Evolutionary conservation across 1,140 invertebrate species (phyloP).

Genomic region (Brachystomella parvula): DNA sequence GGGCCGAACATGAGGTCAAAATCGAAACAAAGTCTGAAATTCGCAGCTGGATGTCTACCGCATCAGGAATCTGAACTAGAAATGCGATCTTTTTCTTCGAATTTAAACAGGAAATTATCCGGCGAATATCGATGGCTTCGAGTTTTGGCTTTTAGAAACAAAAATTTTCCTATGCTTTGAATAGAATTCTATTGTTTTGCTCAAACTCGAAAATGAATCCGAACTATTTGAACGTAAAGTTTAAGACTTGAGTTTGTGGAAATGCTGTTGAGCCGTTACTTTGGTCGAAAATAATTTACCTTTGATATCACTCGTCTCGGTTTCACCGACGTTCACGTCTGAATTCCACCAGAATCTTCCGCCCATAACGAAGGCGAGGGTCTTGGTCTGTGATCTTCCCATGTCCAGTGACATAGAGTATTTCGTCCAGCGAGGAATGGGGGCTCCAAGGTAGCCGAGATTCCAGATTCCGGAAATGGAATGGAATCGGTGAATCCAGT

Average conservation of each 20-base stretch:
- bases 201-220: slow-evolving; percentile 10
- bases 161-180: background rate
- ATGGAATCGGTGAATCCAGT: slow-evolving; percentile 25
- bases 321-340: background rate
- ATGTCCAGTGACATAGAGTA: slow-evolving; percentile 28
- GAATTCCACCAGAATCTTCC: slow-evolving; percentile 10
- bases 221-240: background rate
- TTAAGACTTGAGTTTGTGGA: background rate
- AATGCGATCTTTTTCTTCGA: too few relatives aligned
- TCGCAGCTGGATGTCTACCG: too few relatives aligned
- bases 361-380: slow-evolving; percentile 27
- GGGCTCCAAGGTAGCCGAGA: slow-evolving; percentile 25
- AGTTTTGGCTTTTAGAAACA: too few relatives aligned
- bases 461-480: slow-evolving; percentile 10
- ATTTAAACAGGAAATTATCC: too few relatives aligned
- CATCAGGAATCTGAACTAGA: too few relatives aligned
- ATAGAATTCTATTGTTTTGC: background rate
- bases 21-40: too few relatives aligned
- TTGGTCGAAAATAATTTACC: too few relatives aligned
- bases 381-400: slow-evolving; percentile 32
- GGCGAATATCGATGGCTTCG: too few relatives aligned
- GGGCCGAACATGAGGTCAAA: too few relatives aligned
- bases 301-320: background rate
- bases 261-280: background rate
- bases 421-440: slow-evolving; percentile 12